Percentiles rank a stretch among this genome's conserved stretches.
phyloP scores from a whole-genome alignment of 1,140 invertebrate genomes.

The Calephelis nemesis region DNA sequence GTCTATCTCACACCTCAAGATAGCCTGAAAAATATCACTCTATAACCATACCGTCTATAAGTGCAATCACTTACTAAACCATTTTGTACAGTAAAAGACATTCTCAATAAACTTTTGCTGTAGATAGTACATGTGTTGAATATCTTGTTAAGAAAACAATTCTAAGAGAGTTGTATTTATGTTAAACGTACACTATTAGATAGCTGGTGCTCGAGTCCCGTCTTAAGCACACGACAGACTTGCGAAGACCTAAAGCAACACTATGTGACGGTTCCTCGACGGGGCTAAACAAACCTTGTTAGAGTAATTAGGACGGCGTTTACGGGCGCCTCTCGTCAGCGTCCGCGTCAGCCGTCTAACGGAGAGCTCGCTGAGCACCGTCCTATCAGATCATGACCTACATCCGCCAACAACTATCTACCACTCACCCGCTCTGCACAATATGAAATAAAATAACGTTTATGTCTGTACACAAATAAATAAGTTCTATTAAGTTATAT shows the following conservation, averaged over 20 bases:
- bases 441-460: neutral
- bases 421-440: neutral
- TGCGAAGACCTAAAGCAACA: neutral
- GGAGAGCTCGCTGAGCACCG: neutral
- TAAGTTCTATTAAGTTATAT: too few relatives aligned
- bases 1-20: too few relatives aligned
- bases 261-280: conserved; percentile 1
- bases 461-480: neutral
- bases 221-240: conserved; percentile 4
- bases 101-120: too few relatives aligned
- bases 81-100: too few relatives aligned
- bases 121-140: neutral
- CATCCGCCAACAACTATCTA: neutral
- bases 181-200: neutral
- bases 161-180: neutral
- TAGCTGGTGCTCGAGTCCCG: neutral
- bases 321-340: neutral
- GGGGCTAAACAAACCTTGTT: conserved; percentile 17
- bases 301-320: conserved; percentile 11
- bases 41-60: too few relatives aligned
- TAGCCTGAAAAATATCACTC: too few relatives aligned
- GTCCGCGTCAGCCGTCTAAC: neutral
- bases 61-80: too few relatives aligned
- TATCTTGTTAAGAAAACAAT: conserved; percentile 5
- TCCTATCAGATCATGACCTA: conserved; percentile 8